Evolutionary conservation across 2,888 invertebrate genomes (phyloP), one percentile per base, ranked within the genome.

Genomic region (Isotomurus palustris): DNA sequence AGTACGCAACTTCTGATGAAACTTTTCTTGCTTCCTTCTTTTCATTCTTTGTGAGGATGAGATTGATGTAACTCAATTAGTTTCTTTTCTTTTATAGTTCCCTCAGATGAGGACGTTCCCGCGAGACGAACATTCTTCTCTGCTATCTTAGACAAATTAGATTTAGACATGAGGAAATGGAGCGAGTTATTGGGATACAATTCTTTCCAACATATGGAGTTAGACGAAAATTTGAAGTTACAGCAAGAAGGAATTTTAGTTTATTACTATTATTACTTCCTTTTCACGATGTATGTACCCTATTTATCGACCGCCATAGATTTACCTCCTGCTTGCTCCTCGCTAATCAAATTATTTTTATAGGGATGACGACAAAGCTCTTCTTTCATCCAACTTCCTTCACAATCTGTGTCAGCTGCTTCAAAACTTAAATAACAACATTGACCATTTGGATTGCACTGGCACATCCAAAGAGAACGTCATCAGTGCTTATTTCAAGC

Each of bases 201-300:
- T 19, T 19, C 19, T 41, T 38, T 28, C 12, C 5, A 24, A 10
- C 17, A 28, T 6, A 22, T 17, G 36, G 40, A 36, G 36, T 40
- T 19, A 36, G 17, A 17, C 14, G 8, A 5, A 45, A 27, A 35
- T 4, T 12, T 3, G 8, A 38, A 32, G 35, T 17, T 36, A 19
- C 17, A 19, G 22, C 43, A 47, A 24, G 53, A 58, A 29, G 48
- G 48, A 12, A 41, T 50, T 43, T 28, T 53, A 14, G 45, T 38
- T 27, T 53, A 49, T 50, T 58, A 49, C 50, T 58, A 53, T 25
- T 53, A 32, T 24, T 58, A 53, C 32, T 24, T 35, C 43, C 35
- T 58, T 19, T 58, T 44, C 36, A 43, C 21, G 6, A 49, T 53
- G 58, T 58, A 49, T 27, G 44, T 36, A 12, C 28, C n/a, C 29